phyloP scores from a whole-genome alignment of 2,797 vertebrate genomes.

The Melopsittacus undulatus region DNA sequence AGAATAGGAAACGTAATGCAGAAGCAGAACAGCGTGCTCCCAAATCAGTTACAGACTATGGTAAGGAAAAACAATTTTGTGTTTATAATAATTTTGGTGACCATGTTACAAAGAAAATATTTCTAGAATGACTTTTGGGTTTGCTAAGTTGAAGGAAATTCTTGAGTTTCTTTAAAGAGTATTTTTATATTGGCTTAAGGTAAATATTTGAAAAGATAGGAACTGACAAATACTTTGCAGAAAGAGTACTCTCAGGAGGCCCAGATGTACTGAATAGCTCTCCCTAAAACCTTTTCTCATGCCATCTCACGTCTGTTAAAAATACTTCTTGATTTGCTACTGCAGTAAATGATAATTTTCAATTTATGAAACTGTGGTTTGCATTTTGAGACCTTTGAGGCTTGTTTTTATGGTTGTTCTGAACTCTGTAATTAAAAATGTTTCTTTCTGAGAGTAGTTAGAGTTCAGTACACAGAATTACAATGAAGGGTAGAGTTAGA shows the following conservation, averaged over 20 bases:
- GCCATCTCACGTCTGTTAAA: neutral
- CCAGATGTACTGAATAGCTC: neutral
- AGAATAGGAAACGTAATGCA: constrained; percentile 94
- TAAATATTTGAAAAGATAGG: neutral
- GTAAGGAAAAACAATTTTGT: constrained; percentile 72
- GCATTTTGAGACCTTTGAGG: neutral
- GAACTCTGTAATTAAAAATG: neutral
- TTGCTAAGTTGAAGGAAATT: neutral
- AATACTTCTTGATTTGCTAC: neutral
- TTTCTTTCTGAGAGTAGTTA: neutral
- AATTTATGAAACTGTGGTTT: neutral
- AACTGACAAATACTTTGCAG: neutral
- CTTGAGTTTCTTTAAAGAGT: neutral
- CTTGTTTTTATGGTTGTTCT: neutral
- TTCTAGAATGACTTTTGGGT: neutral
- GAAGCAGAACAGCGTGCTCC: constrained; percentile 93
- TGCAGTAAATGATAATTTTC: neutral
- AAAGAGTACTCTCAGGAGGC: neutral
- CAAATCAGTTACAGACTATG: constrained; percentile 95
- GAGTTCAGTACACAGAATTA: neutral
- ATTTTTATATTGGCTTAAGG: neutral
- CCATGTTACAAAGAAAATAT: neutral
- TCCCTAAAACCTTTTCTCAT: neutral
- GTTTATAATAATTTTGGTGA: neutral
- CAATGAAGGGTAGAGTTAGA: neutral